These are phyloP conservation scores for Amblyopsis hoosieri DNA, from an alignment of 2,797 vertebrate genomes.

Conservation along the genomic window DNA sequence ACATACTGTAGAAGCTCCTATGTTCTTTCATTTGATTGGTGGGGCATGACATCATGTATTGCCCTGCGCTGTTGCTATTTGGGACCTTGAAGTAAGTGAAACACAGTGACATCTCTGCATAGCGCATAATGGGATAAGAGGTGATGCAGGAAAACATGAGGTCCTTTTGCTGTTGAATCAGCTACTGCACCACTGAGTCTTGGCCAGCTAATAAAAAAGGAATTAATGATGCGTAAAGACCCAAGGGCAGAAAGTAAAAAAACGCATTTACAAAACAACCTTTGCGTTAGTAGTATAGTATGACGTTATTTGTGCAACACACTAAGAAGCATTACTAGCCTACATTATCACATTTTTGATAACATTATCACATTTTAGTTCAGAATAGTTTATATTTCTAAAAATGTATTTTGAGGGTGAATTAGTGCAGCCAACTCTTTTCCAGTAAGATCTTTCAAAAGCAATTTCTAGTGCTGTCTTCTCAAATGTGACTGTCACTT, in stretches of 20 bases:
- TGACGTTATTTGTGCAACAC: slow-evolving; percentile 21
- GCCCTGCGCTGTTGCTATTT: slow-evolving; percentile 42
- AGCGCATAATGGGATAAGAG: slow-evolving; percentile 36
- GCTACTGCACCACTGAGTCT: slow-evolving; percentile 24
- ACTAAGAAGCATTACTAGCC: slow-evolving; percentile 19
- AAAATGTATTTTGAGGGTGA: slow-evolving; percentile 31
- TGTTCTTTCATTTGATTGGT: slow-evolving; percentile 45
- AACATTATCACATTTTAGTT: slow-evolving; percentile 16
- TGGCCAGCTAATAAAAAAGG: slow-evolving; percentile 38
- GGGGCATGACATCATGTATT: slow-evolving; percentile 55
- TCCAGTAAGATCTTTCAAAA: slow-evolving; percentile 16
- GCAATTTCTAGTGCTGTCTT: slow-evolving; percentile 11
- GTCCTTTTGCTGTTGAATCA: slow-evolving; percentile 38
- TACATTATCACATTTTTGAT: slow-evolving; percentile 30
- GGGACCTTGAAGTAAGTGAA: slow-evolving; percentile 50
- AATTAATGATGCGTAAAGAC: slow-evolving; percentile 53
- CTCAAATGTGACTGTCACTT: too few relatives aligned
- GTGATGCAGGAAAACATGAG: slow-evolving; percentile 45
- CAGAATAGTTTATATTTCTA: slow-evolving; percentile 29
- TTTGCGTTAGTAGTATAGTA: slow-evolving; percentile 27
- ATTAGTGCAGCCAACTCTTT: slow-evolving; percentile 5
- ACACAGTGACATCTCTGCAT: slow-evolving; percentile 62
- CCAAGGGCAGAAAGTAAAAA: slow-evolving; percentile 37
- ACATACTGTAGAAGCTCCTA: slow-evolving; percentile 11
- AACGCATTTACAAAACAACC: slow-evolving; percentile 22